phyloP scores from a whole-genome alignment of 2,797 vertebrate species.

The Prunella strophiata region DNA sequence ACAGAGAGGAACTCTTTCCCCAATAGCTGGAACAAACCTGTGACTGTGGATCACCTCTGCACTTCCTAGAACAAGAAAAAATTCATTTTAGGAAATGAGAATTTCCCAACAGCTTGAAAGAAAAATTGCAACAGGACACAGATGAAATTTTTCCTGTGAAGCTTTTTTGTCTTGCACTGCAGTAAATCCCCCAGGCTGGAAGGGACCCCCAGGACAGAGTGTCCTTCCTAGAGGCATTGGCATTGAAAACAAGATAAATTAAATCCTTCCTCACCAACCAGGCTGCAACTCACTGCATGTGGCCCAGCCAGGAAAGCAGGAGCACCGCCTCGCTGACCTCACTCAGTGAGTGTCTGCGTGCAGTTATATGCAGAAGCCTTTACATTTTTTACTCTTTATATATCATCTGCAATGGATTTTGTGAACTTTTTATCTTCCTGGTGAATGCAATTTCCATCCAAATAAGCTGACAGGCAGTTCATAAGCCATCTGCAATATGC shows the following conservation, averaged over 20 bases:
- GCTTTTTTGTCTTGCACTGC: background rate
- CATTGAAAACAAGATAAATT: background rate
- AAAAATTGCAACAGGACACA: background rate
- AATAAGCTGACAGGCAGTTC: background rate
- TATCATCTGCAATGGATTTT: background rate
- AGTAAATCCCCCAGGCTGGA: background rate
- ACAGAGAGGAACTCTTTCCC: background rate
- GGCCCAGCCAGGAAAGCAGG: background rate
- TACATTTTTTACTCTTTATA: background rate
- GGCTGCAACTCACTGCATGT: accelerated
- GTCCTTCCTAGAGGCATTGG: background rate
- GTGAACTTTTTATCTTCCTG: background rate
- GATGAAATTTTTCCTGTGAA: background rate
- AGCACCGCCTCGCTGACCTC: accelerated
- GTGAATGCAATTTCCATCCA: background rate
- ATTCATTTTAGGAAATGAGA: background rate
- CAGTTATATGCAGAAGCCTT: background rate
- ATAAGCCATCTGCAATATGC: background rate
- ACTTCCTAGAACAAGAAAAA: background rate
- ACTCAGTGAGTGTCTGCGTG: background rate
- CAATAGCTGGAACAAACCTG: background rate
- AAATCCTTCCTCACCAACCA: background rate
- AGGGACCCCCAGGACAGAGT: background rate
- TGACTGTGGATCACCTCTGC: background rate
- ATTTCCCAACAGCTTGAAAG: background rate